Evolutionary conservation across 2,797 vertebrate genomes (phyloP).

Genomic region (Xerus rutilus): DNA sequence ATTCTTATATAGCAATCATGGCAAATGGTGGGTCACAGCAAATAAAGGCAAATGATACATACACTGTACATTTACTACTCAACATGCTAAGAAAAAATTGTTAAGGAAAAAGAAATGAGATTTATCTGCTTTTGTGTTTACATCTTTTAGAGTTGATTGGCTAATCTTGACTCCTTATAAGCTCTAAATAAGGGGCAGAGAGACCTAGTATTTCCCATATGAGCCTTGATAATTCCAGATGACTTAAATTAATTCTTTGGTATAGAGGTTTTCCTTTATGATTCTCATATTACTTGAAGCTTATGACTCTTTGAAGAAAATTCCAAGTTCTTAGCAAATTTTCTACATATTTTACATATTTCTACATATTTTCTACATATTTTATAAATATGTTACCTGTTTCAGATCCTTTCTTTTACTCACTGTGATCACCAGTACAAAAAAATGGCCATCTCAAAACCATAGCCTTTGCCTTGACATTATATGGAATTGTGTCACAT

Average conservation of each 20-base stretch:
- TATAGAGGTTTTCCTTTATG: not conserved
- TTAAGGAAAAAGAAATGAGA: not conserved
- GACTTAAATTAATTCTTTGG: not conserved
- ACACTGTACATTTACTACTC: not conserved
- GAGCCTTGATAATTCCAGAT: not conserved
- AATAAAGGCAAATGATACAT: not conserved
- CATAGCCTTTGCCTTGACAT: not conserved
- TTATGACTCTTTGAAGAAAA: not conserved
- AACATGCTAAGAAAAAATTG: not conserved
- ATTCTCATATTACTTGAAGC: not conserved
- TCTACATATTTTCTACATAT: no score
- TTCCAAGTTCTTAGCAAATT: not conserved
- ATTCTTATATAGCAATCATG: not conserved
- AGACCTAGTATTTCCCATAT: not conserved
- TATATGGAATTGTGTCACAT: not conserved
- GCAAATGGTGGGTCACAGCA: not conserved
- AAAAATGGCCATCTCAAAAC: not conserved
- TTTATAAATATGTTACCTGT: not conserved
- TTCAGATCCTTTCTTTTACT: not conserved
- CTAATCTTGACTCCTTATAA: not conserved
- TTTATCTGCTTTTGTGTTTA: not conserved
- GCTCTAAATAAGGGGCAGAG: not conserved
- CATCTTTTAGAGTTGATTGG: conserved; percentile 6
- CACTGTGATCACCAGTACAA: not conserved
- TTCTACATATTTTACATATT: no score